Evolutionary conservation across 1,140 invertebrate genomes (phyloP).

Genomic region (Atta texana): DNA sequence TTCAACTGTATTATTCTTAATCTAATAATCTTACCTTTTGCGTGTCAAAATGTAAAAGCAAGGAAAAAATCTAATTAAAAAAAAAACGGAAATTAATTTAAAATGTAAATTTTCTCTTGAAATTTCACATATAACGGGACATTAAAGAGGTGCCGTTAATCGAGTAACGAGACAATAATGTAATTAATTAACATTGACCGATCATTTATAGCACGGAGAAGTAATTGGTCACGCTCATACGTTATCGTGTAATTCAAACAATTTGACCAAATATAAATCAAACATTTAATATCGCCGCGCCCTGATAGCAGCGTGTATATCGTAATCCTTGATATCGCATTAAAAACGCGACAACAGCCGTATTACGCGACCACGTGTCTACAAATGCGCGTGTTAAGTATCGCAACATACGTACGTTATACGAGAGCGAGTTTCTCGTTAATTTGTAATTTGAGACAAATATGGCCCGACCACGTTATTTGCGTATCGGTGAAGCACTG

Average conservation of each 20-base stretch:
- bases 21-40: too few relatives aligned
- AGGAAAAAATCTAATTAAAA: neutral
- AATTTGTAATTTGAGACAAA: conserved; percentile 47
- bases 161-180: conserved; percentile 26
- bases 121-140: conserved; percentile 1
- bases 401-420: neutral
- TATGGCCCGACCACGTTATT: conserved; percentile 9
- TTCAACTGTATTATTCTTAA: too few relatives aligned
- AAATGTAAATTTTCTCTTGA: conserved; percentile 16
- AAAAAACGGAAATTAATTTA: neutral
- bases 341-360: conserved; percentile 17
- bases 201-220: neutral
- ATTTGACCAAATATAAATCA: conserved; percentile 49
- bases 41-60: too few relatives aligned
- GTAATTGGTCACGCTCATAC: conserved; percentile 21
- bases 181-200: conserved; percentile 51
- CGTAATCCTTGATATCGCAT: conserved; percentile 27
- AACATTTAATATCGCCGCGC: conserved; percentile 43
- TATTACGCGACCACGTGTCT: neutral
- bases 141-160: conserved; percentile 22
- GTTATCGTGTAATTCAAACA: conserved; percentile 43
- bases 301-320: neutral
- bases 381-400: neutral
- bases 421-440: neutral
- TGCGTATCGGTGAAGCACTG: conserved; percentile 27